A percentile compares a stretch with the other conserved stretches of the same genome.
phyloP scores from a whole-genome alignment of 23 tunicate species.

The Styela clava region DNA sequence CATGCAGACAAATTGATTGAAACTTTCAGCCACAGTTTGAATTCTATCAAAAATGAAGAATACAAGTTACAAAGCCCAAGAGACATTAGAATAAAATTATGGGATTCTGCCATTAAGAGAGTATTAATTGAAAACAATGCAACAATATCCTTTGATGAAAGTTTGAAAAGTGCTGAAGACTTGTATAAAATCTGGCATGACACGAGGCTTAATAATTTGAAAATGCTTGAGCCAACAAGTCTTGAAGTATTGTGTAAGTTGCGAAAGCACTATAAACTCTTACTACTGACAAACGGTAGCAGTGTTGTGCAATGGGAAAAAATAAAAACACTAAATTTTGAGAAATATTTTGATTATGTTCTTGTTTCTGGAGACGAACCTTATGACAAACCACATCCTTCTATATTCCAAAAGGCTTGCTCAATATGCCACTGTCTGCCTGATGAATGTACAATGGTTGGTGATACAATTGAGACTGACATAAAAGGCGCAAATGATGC shows the following conservation, averaged over 20 bases:
- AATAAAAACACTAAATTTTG: background rate
- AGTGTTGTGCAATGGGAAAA: constrained; percentile 19
- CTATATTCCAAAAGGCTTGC: constrained; percentile 17
- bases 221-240: background rate
- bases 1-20: background rate
- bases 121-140: background rate
- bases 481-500: constrained; percentile 18
- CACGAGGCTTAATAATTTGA: background rate
- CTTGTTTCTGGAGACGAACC: constrained; percentile 34
- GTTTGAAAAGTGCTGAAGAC: background rate
- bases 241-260: background rate
- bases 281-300: constrained; percentile 16
- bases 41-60: background rate
- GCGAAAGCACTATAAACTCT: constrained; percentile 12
- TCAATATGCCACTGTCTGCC: background rate
- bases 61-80: constrained; percentile 5
- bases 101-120: constrained; percentile 1
- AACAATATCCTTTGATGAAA: background rate
- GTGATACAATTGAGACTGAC: constrained; percentile 12
- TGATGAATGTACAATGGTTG: constrained; percentile 16
- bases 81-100: constrained; percentile 4
- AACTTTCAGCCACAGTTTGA: background rate
- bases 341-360: constrained; percentile 14
- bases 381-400: constrained; percentile 22
- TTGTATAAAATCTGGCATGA: constrained; percentile 10